A percentile compares a stretch with the other conserved stretches of the same genome.
Evolutionary conservation across 2,797 vertebrate genomes (phyloP).

Genomic region (Scyliorhinus canicula): DNA sequence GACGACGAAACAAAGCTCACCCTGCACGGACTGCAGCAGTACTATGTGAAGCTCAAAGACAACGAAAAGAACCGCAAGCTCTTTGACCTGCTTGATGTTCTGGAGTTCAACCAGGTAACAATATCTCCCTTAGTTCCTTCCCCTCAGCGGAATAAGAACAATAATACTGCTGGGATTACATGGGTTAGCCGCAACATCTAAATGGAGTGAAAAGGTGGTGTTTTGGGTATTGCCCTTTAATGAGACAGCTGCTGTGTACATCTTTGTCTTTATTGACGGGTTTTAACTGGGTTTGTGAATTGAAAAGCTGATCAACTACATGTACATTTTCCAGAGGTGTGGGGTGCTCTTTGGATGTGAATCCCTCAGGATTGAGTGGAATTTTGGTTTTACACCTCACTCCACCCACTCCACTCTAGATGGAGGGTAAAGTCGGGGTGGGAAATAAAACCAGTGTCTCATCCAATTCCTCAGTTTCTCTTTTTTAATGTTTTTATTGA

Average conservation of each 20-base stretch:
- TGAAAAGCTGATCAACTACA: background rate
- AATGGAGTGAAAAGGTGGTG: background rate
- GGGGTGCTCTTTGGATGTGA: background rate
- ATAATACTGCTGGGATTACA: background rate
- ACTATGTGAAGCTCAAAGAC: slow-evolving; percentile 81
- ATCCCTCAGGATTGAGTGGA: background rate
- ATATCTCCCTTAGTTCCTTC: background rate
- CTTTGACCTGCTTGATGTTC: slow-evolving; percentile 73
- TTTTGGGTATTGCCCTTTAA: background rate
- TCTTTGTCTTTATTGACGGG: background rate
- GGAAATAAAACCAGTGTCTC: background rate
- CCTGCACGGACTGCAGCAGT: slow-evolving; percentile 76
- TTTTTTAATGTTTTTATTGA: too few relatives aligned
- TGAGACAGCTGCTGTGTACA: background rate
- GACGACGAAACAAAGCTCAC: slow-evolving; percentile 79
- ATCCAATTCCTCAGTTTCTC: background rate
- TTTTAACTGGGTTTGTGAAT: background rate
- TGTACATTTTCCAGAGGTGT: background rate
- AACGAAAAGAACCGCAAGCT: slow-evolving; percentile 82
- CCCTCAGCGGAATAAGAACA: background rate
- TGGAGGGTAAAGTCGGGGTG: background rate
- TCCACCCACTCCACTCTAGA: background rate
- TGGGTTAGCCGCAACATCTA: background rate
- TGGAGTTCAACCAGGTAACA: slow-evolving; percentile 74
- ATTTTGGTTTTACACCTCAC: background rate